Evolutionary conservation across 1,140 invertebrate genomes (phyloP), one percentile per base, ranked within the genome.

Genomic region (Lordiphosa collinella): DNA sequence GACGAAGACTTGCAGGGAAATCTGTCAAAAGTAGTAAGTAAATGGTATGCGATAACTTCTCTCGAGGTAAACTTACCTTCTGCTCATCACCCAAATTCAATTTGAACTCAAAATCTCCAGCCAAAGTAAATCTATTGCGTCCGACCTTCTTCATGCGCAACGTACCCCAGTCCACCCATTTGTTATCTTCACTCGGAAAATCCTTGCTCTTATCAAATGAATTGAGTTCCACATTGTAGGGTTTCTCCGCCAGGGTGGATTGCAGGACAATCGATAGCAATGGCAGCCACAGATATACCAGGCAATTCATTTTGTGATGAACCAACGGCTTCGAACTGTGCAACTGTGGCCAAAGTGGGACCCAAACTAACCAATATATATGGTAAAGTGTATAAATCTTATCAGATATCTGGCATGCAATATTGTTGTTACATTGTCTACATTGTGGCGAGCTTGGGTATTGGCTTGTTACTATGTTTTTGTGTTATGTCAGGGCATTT

Each of bases 121-220:
- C 53, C 0, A 82, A 5, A 0, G 59, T 66, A 13, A 72, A 82
- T 11, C 76, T 51, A 13, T 82, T 82, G 7, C 72, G 69, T 9
- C 35, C 18, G 3, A 82, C 68, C 41, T 82, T 76, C 47, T 84
- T 82, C 72, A 84, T 84, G 6, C 76, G 51, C 34, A 82, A 34
- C 2, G 64, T 59, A 3, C 56, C 71, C 76, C 76, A 82, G 32
- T 84, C 76, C 12, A 84, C 48, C 76, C 78, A 82, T 5, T 76
- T 69, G 0, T 76, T 69, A 0, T 35, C 58, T 36, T 82, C 66
- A 35, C 53, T 75, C 0, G 55, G 44, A 16, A 59, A 64, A 4
- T 55, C 14, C 0, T 32, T n/a, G 4, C 56, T 60, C 4, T 12
- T 31, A 7, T 68, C 62, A 5, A 82, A 82, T 2, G 72, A 65